Conservation (phyloP, 2,113 vertebrate genomes). For the Pedionomus torquatus region DNA sequence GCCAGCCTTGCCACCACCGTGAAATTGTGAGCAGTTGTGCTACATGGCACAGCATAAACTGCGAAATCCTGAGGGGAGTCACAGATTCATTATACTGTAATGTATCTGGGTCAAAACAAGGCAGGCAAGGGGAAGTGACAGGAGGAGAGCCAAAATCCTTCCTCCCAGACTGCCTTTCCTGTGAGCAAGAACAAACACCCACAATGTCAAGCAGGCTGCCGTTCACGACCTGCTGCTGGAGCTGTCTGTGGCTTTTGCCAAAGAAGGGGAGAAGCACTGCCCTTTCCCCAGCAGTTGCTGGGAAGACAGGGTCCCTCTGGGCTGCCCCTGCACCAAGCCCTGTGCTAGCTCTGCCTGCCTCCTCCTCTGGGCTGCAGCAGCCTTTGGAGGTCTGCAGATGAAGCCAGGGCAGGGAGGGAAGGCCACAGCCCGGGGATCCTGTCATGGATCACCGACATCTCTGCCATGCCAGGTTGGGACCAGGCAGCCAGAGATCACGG, state of each 20-base stretch:
- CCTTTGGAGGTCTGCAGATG: background rate
- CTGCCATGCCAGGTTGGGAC: background rate
- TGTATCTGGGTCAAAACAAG: slow-evolving; percentile 22
- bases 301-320: background rate
- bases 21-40: slow-evolving; percentile 23
- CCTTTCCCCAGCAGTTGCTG: background rate
- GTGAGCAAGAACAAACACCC: background rate
- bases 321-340: background rate
- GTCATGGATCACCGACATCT: background rate
- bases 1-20: background rate
- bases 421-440: background rate
- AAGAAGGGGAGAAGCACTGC: background rate
- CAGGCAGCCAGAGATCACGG: background rate
- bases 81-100: background rate
- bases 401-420: background rate
- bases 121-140: background rate
- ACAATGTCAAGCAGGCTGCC: background rate
- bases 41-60: background rate
- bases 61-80: background rate
- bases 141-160: background rate
- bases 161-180: background rate
- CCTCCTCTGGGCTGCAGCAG: background rate
- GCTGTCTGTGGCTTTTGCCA: background rate
- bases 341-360: background rate
- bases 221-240: background rate